Evolutionary conservation across 1,140 invertebrate genomes (phyloP), one percentile per base, ranked within the genome.

Genomic region (Helicoverpa zea): DNA sequence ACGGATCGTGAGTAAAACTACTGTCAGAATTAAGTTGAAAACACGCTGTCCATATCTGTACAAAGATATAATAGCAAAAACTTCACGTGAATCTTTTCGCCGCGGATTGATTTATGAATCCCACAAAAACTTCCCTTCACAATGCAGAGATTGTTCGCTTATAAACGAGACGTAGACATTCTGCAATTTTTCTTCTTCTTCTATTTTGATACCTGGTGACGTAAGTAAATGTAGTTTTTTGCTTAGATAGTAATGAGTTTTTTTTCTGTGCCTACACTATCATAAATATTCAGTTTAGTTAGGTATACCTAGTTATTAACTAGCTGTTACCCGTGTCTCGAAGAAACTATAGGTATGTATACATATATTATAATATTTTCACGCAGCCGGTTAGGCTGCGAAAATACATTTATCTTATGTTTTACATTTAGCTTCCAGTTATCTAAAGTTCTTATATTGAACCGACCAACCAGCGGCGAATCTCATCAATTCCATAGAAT

Each of bases 41-140:
- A 13, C 63, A 16, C 23, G 35, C 58, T 63, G 29, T 63, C 58
- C 30, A 61, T 80, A 56, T 74, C 56, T 68, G 51, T 35, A 68
- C 58, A 81, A 18, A 58, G 47, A 76, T 47, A 76, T 47, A 23
- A n/a, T 51, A 78, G 43, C 80, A 81, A 82, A 82, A 80, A 80
- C 47, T 83, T 75, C 63, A 63, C n/a, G 61, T 43, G 61, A 79
- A 79, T 75, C 59, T 77, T 51, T 51, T 70, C 68, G 30, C 16
- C 7, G 54, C 35, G 47, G 77, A 77, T 72, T 83, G 78, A 83
- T 80, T 80, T 80, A 83, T 80, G 75, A 14, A 10, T 56, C 12
- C 5, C 54, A 54, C 75, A 79, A 84, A 79, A 81, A 79, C 58
- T 63, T 61, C 18, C 43, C 4, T 61, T 51, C 66, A 70, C 66